Evolutionary conservation across 2,888 invertebrate species (phyloP).

Genomic region (Morpho deidamia): DNA sequence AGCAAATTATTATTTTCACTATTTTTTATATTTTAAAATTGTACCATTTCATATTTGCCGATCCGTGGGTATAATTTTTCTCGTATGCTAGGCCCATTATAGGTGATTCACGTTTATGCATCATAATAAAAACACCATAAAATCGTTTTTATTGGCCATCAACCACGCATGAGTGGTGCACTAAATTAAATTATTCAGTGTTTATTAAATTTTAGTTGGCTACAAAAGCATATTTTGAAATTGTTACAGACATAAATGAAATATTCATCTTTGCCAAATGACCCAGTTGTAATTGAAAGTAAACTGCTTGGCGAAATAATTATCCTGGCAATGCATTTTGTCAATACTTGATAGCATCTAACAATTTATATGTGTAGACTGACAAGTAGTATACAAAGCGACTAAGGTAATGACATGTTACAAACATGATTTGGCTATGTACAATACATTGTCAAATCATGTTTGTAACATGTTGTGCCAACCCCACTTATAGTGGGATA

Average conservation of each 20-base stretch:
- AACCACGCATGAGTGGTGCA: constrained; percentile 65
- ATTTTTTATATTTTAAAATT: constrained; percentile 35
- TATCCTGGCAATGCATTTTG: constrained; percentile 1
- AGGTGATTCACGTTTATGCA: constrained; percentile 72
- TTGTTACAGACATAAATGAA: constrained; percentile 50
- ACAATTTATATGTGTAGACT: neutral
- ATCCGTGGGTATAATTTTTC: constrained; percentile 46
- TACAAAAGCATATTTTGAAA: constrained; percentile 58
- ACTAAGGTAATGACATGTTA: too few species aligned
- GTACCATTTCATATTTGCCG: constrained; percentile 45
- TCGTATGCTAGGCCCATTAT: constrained; percentile 48
- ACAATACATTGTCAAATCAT: too few species aligned
- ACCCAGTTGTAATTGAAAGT: constrained; percentile 36
- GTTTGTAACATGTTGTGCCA: too few species aligned
- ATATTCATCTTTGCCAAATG: constrained; percentile 52
- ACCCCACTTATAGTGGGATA: too few species aligned
- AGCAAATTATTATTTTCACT: constrained; percentile 37
- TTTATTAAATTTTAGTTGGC: constrained; percentile 75
- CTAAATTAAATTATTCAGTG: constrained; percentile 71
- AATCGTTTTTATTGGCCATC: constrained; percentile 71
- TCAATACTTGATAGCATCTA: neutral
- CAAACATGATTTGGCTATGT: too few species aligned
- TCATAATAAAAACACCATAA: constrained; percentile 75
- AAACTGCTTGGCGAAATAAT: constrained; percentile 22
- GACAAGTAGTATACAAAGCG: neutral